Evolutionary conservation across 2,113 vertebrate species (phyloP), one percentile per base, ranked within the genome.

Genomic region (Stigmatopora nigra): DNA sequence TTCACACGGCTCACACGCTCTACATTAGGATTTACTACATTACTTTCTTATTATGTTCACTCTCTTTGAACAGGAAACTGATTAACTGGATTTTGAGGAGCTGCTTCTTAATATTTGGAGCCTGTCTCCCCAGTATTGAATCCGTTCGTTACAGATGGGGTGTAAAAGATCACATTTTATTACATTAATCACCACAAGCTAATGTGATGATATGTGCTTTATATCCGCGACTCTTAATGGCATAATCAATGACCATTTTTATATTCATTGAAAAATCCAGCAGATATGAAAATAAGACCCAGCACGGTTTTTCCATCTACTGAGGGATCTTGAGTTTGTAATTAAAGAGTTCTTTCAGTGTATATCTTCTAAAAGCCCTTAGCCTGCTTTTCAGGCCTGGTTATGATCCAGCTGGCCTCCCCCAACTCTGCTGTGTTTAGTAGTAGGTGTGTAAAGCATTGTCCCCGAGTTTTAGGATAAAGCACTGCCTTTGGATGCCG

Each of bases 371-470:
- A 77, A 86, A 87, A 83, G 84, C 84, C 80, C 73, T 83, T 73
- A 78, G 80, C 79, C 83, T 82, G 84, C 77, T 88, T 86, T 87
- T 87, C 84, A 38, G 79, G 78, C 76, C 85, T 75, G 78, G 73
- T 63, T 81, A 76, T 79, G 83, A 81, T 87, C 83, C 82, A 85
- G 75, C 76, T 81, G 69, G 45, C 59, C 69, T 69, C 81, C 80
- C 74, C 82, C 81, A 78, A 85, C 82, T 82, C 78, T 81, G 79
- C 85, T 81, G 72, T 82, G 72, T 72, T 86, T 86, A 86, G 87
- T 86, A 86, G 80, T 86, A 86, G 80, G 86, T 87, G 84, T 87
- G 86, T 88, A 88, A 87, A 88, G 79, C 87, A 84, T 87, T 87
- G 85, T 87, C 83, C 78, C 71, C 87, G 82, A 77, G 82, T 82